These are phyloP conservation scores for Baronia brevicornis DNA, from an alignment of 2,888 invertebrate species.

Conservation along the genomic window DNA sequence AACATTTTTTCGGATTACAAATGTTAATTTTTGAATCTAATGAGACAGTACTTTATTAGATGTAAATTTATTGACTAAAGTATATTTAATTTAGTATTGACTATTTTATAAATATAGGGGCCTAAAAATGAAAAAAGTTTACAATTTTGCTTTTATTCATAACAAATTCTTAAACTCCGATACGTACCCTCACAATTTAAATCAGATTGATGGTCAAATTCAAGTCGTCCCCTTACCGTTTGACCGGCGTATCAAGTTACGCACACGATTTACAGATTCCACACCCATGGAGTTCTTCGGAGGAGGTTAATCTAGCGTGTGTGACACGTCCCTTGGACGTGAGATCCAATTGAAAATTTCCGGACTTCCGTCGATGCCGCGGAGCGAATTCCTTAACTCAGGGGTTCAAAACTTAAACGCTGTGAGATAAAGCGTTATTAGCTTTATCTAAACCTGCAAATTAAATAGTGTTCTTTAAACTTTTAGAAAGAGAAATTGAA, in stretches of 20 bases:
- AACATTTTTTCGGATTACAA: too few relatives aligned
- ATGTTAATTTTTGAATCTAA: too few relatives aligned
- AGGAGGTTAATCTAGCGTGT: slow-evolving; percentile 57
- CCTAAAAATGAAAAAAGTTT: too few relatives aligned
- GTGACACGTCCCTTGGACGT: slow-evolving; percentile 45
- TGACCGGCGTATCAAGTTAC: slow-evolving; percentile 30
- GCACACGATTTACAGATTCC: slow-evolving; percentile 47
- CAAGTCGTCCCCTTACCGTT: slow-evolving; percentile 16
- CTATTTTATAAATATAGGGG: too few relatives aligned
- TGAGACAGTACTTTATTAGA: too few relatives aligned
- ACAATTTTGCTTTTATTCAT: not conserved
- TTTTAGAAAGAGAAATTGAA: too few relatives aligned
- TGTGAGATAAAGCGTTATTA: too few relatives aligned
- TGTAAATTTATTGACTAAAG: too few relatives aligned
- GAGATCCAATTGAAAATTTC: slow-evolving; percentile 64
- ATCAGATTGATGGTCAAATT: slow-evolving; percentile 20
- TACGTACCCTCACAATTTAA: not conserved
- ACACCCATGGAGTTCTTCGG: slow-evolving; percentile 29
- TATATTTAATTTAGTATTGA: too few relatives aligned
- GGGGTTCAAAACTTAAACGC: too few relatives aligned
- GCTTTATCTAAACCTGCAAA: too few relatives aligned
- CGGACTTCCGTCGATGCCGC: slow-evolving; percentile 37
- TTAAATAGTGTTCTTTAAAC: too few relatives aligned
- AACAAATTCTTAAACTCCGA: not conserved
- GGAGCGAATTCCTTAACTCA: slow-evolving; percentile 38